Evolutionary conservation across 1,140 invertebrate genomes (phyloP).

Genomic region (Heliconius eleuchia): DNA sequence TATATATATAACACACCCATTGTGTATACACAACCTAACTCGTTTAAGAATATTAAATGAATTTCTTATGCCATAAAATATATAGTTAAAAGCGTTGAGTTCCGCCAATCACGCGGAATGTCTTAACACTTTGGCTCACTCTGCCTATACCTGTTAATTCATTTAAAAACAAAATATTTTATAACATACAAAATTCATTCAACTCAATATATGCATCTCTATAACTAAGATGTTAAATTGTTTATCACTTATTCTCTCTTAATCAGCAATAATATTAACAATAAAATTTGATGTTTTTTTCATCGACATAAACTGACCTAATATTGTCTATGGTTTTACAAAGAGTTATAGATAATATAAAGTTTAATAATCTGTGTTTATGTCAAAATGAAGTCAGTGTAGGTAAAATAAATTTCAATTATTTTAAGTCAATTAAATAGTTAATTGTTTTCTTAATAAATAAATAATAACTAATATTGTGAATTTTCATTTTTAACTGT

Average conservation of each 20-base stretch:
- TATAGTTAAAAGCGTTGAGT: too few relatives aligned
- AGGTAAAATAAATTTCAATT: background rate
- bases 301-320: background rate
- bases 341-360: background rate
- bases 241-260: background rate
- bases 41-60: background rate
- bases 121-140: too few relatives aligned
- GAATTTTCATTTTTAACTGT: background rate
- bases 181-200: background rate
- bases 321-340: constrained; percentile 3
- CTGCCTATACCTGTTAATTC: background rate
- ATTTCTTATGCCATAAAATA: constrained; percentile 10
- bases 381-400: background rate
- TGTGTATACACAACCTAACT: constrained; percentile 18
- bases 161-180: background rate
- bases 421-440: background rate
- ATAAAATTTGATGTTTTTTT: background rate
- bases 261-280: background rate
- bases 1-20: constrained; percentile 51
- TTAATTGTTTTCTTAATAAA: background rate
- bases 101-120: too few relatives aligned
- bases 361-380: background rate
- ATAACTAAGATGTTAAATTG: background rate
- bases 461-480: background rate
- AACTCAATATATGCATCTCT: background rate